Evolutionary conservation across 2,113 vertebrate genomes (phyloP).

Genomic region (Fulmarus glacialis): DNA sequence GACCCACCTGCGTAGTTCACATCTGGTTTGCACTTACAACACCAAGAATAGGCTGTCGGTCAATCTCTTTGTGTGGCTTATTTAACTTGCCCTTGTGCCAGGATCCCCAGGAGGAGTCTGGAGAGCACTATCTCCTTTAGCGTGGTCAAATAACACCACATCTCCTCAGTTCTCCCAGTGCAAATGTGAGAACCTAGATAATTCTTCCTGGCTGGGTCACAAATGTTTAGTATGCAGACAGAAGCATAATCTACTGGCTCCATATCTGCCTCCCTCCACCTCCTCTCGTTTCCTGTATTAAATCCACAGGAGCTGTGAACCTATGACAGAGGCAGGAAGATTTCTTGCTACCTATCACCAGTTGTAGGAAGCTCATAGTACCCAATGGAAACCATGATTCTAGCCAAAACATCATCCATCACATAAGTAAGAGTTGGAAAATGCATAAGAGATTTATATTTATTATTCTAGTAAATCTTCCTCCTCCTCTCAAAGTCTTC

Average conservation of each 20-base stretch:
- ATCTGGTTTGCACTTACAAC: neutral
- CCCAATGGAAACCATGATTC: neutral
- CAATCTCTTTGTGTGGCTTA: neutral
- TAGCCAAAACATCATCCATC: neutral
- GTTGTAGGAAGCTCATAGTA: neutral
- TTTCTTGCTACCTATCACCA: neutral
- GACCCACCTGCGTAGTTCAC: neutral
- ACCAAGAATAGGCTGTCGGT: neutral
- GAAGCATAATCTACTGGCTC: neutral
- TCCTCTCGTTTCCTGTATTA: neutral
- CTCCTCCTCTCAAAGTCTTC: neutral
- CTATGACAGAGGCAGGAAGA: neutral
- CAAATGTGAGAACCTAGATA: neutral
- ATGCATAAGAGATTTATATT: neutral
- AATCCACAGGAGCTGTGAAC: neutral
- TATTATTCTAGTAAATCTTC: neutral
- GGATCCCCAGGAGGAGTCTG: neutral
- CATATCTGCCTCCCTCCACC: neutral
- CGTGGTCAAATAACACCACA: neutral
- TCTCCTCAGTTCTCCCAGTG: neutral
- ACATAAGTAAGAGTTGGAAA: neutral
- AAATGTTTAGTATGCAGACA: neutral
- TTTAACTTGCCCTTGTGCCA: neutral
- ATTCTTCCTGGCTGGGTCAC: neutral
- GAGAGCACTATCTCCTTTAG: neutral